Percentiles rank a stretch among this genome's conserved stretches.
These are phyloP conservation scores for Nixonia krombeini DNA, from an alignment of 1,140 invertebrate genomes.

Conservation along the genomic window DNA sequence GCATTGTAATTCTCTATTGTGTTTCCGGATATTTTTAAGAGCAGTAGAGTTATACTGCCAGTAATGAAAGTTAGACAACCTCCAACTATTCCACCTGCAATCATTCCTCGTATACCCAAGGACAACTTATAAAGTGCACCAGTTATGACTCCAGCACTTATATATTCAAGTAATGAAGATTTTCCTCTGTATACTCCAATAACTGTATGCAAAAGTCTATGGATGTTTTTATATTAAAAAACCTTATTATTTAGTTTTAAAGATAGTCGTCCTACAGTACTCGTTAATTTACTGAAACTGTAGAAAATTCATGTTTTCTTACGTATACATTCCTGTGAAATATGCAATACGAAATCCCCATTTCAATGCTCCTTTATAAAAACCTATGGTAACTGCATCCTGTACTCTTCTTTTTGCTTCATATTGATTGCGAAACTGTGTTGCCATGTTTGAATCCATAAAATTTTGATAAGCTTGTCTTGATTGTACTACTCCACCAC, in stretches of 20 bases:
- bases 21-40: constrained; percentile 71
- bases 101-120: constrained; percentile 76
- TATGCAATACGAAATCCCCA: constrained; percentile 77
- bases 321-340: constrained; percentile 79
- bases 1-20: constrained; percentile 73
- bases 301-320: constrained; percentile 45
- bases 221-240: too few relatives aligned
- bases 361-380: constrained; percentile 78
- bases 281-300: too few relatives aligned
- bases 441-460: constrained; percentile 81
- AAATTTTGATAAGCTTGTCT: constrained; percentile 77
- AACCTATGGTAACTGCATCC: constrained; percentile 75
- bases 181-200: constrained; percentile 78
- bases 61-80: constrained; percentile 70
- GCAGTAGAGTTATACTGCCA: constrained; percentile 63
- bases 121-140: constrained; percentile 77
- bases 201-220: constrained; percentile 74
- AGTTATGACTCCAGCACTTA: constrained; percentile 74
- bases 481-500: constrained; percentile 77
- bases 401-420: constrained; percentile 81
- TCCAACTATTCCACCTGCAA: constrained; percentile 76
- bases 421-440: constrained; percentile 76
- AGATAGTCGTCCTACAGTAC: too few relatives aligned
- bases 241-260: too few relatives aligned
- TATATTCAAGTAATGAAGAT: constrained; percentile 77